Evolutionary conservation across 37 sponge, comb jelly and placozoan species (phyloP).

Genomic region (Diacarnus erythraeanus): DNA sequence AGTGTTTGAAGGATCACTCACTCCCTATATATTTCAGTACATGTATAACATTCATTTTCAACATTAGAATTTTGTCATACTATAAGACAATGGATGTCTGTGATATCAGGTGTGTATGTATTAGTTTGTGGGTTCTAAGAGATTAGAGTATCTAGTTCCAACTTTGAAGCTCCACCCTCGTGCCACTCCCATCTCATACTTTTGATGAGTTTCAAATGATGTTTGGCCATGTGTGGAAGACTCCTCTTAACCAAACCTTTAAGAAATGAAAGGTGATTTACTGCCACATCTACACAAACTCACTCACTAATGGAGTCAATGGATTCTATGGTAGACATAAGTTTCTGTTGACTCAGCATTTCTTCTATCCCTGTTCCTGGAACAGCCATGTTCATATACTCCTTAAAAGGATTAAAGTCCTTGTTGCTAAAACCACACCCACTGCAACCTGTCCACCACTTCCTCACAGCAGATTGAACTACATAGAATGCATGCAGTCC

Average conservation of each 20-base stretch:
- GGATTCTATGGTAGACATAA: background rate
- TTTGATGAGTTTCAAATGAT: background rate
- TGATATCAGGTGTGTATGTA: no score
- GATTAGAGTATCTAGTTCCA: background rate
- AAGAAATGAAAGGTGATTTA: background rate
- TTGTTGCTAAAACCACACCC: background rate
- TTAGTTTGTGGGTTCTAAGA: no score
- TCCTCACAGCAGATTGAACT: background rate
- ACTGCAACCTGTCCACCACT: background rate
- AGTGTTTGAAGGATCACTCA: no score
- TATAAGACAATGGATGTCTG: no score
- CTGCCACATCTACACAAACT: background rate
- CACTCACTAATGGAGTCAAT: background rate
- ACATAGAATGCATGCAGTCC: background rate
- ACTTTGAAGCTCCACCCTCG: background rate
- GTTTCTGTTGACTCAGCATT: constrained; percentile 8
- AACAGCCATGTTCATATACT: background rate
- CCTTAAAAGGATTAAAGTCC: background rate
- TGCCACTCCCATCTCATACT: background rate
- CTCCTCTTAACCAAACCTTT: background rate
- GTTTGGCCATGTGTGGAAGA: background rate
- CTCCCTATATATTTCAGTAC: no score
- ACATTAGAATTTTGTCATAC: no score
- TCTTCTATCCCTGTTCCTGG: background rate
- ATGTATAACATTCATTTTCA: no score